Base-by-base conservation (phyloP, 2,888 invertebrate species). In the Cryptosula pallasiana region DNA sequence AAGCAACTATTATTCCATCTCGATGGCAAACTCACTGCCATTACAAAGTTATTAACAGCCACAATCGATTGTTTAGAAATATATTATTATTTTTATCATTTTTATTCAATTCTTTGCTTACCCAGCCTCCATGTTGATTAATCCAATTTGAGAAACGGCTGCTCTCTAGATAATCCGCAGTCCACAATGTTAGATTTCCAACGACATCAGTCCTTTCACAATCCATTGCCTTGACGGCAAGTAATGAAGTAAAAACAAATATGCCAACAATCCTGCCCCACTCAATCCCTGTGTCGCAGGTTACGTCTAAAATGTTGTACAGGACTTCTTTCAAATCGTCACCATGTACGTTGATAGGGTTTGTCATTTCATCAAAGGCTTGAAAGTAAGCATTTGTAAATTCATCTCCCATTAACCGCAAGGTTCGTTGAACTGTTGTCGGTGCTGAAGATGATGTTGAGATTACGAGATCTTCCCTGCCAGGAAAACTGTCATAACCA, bases 131-230 rank as follows among this genome's bases (percentile, higher is more conserved):
- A 63, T 63, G 63, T 32, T 63, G 63, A 27, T 32, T 63, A 63
- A 63, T 63, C 63, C 63, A 63, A 63, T 63, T 63, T 3, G 63
- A 63, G 27, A 25, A 63, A 5, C n/a, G 20, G 20, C 13, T 9
- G 16, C 32, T n/a, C 32, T 63, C 63, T 13, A 63, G n/a, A 63
- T 63, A 63, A 32, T 20, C 63, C 13, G 32, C 20, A 25, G 63
- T 63, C 63, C 63, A 63, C 32, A 13, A 63, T 32, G 32, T 29
- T 13, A 63, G 3, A 32, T 63, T 63, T 63, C 32, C 63, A 9
- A 63, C 63, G 9, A 63, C 63, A 63, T 63, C 63, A 32, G 63
- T 63, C 13, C 63, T 27, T 9, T 63, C 32, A 63, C 63, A 63
- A 34, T 63, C 63, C 34, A 27, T 63, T 25, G 63, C 63, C 32